Base-by-base conservation (phyloP, 1,140 invertebrate genomes). In the Notospermus geniculatus region DNA sequence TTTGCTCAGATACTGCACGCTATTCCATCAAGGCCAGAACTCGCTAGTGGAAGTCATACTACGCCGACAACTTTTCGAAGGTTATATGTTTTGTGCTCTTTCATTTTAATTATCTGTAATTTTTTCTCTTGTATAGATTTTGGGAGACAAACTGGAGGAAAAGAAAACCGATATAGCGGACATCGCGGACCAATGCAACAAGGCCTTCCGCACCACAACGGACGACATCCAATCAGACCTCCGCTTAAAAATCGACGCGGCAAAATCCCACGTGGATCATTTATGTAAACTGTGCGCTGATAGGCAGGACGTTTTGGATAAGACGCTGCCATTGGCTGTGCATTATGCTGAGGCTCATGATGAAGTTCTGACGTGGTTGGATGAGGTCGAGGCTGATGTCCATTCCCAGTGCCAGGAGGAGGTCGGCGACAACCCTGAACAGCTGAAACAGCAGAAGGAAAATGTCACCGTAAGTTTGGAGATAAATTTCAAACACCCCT, bases 341-440 rank as follows among this genome's bases (percentile, higher is more conserved):
- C 95, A 98, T 82, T 91, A 98, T 80, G 91, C 92, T 65, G 93
- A 97, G 68, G 94, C 93, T 1, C 95, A 98, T 71, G 86, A 88
- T 32, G 93, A 94, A 28, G 78, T 98, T 0, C 87, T 88, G 15
- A 86, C 89, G 27, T 98, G 95, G 95, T 80, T 99, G 64, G 91
- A 94, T 70, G 93, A 95, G 69, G 93, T 96, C 84, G 77, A 79
- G 64, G 72, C 77, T 7, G 95, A 98, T 81, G 87, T 97, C 4
- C 88, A 17, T 9, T 74, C 74, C 32, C 63, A 93, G 74, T 79
- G 97, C 32, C 92, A 93, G 25, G 91, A 92, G 84, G 92, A 94
- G 7, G 91, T 91, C 0, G 82, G 97, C n/a, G 70, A 77, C 15
- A 84, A 92, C 60, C 90, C 94, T 1, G 93, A 97, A 72, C 88